Conservation (phyloP, 2,797 vertebrate genomes). For the Lepus oiostolus region DNA sequence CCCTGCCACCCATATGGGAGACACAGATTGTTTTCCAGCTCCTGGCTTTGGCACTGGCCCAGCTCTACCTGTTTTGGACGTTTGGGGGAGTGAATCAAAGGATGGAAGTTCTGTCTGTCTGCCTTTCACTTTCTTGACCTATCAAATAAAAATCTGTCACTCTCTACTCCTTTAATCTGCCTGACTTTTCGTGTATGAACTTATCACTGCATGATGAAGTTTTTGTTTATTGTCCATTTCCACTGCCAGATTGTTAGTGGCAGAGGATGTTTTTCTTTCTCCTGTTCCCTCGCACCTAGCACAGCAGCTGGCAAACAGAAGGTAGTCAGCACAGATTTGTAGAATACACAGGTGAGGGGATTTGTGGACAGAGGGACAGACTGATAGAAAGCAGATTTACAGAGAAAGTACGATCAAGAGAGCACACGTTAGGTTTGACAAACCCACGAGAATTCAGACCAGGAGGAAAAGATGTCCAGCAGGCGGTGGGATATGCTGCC, state of each 20-base stretch:
- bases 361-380: not conserved
- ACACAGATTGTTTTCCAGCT: no score
- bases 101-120: no score
- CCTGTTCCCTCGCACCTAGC: not conserved
- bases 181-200: slow-evolving; percentile 22
- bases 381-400: not conserved
- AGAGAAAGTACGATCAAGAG: slow-evolving; percentile 14
- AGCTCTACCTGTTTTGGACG: no score
- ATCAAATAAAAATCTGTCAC: not conserved
- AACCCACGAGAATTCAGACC: not conserved
- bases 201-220: not conserved
- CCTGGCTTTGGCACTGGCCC: no score
- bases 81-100: no score
- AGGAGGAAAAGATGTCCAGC: slow-evolving; percentile 12
- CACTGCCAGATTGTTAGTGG: slow-evolving; percentile 50
- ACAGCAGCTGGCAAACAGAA: not conserved
- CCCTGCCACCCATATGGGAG: no score
- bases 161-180: not conserved
- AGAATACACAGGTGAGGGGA: not conserved
- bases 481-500: not conserved
- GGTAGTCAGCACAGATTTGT: not conserved
- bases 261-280: slow-evolving; percentile 46
- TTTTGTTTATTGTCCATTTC: slow-evolving; percentile 58
- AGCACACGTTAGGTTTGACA: slow-evolving; percentile 3
- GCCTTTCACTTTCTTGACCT: no score